Conservation (phyloP, 2,797 vertebrate species). For the Rhynchonycteris naso region DNA sequence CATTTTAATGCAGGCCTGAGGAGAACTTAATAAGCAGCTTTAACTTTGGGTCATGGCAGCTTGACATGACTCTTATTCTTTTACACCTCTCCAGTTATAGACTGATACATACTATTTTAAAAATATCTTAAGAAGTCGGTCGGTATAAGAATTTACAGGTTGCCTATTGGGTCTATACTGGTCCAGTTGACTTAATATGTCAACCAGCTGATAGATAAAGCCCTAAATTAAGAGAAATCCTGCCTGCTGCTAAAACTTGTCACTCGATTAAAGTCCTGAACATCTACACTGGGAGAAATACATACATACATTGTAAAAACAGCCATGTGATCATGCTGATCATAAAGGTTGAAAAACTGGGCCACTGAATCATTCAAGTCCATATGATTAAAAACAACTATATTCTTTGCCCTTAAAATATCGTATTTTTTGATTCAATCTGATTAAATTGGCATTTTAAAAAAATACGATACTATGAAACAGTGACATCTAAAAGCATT, state of each 20-base stretch:
- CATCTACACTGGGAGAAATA: too few relatives aligned
- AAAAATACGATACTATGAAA: background rate
- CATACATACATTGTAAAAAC: background rate
- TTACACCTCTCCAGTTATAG: background rate
- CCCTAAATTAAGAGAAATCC: background rate
- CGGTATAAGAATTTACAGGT: constrained; percentile 25
- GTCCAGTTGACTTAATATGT: background rate
- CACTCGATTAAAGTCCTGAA: too few relatives aligned
- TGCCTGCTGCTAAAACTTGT: background rate
- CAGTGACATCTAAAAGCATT: background rate
- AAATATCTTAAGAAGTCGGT: background rate
- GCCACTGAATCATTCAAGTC: background rate
- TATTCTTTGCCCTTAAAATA: background rate
- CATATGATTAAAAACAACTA: background rate
- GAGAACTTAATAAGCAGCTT: constrained; percentile 30
- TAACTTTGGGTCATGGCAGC: background rate
- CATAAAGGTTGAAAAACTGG: background rate
- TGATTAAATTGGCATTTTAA: constrained; percentile 37
- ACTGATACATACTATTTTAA: background rate
- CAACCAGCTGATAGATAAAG: background rate
- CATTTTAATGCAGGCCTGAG: background rate
- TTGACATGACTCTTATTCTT: background rate
- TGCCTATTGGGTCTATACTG: background rate
- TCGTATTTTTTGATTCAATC: constrained; percentile 20
- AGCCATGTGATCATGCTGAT: background rate